phyloP scores from a whole-genome alignment of 2,888 invertebrate genomes.

The Troglohyphantes excavatus region DNA sequence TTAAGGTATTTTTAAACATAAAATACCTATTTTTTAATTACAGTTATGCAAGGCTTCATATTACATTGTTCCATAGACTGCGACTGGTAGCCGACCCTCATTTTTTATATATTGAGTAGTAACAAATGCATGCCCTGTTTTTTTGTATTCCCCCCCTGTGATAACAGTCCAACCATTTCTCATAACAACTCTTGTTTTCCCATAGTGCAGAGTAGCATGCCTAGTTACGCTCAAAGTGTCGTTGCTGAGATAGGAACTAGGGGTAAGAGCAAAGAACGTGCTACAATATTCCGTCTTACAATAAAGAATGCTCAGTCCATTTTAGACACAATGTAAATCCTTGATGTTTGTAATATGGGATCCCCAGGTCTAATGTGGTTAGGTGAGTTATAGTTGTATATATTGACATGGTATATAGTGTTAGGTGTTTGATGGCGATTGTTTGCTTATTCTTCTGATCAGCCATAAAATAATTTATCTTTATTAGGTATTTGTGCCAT shows the following conservation, averaged over 20 bases:
- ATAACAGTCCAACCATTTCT: slow-evolving; percentile 72
- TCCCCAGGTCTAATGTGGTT: slow-evolving; percentile 57
- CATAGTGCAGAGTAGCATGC: slow-evolving; percentile 64
- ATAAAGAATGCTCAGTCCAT: slow-evolving; percentile 76
- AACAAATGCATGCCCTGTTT: slow-evolving; percentile 19
- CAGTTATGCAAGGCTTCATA: background rate
- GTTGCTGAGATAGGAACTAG: slow-evolving; percentile 33
- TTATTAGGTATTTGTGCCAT: no score
- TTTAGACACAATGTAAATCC: slow-evolving; percentile 57
- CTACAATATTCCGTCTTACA: slow-evolving; percentile 77
- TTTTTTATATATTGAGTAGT: slow-evolving; percentile 15
- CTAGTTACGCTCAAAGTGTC: slow-evolving; percentile 74
- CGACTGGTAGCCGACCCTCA: no score
- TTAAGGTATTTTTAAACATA: no score
- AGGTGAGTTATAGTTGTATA: background rate
- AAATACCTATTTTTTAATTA: no score
- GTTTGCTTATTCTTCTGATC: no score
- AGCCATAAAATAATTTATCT: no score
- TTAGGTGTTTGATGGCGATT: background rate
- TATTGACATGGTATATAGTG: background rate
- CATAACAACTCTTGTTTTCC: slow-evolving; percentile 60
- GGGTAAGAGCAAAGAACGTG: slow-evolving; percentile 67
- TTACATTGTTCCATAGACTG: background rate
- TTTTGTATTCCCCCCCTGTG: slow-evolving; percentile 64
- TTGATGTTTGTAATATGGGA: slow-evolving; percentile 53